phyloP scores from a whole-genome alignment of 2,797 vertebrate species.

The Myiotriccus ornatus region DNA sequence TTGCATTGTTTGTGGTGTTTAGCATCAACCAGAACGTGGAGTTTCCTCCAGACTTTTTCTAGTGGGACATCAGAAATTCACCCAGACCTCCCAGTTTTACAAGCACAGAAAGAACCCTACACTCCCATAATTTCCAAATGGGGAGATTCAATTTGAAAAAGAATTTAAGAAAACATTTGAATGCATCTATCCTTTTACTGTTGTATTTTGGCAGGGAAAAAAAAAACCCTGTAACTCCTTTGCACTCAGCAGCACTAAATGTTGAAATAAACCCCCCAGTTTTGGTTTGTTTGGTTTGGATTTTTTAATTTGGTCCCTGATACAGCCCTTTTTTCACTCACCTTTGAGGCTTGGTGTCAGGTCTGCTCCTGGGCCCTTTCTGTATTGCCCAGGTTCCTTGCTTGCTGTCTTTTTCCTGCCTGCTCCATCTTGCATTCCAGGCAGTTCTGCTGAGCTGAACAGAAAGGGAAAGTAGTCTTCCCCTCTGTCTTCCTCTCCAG shows the following conservation, averaged over 20 bases:
- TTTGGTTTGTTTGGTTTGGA: slow-evolving; percentile 2
- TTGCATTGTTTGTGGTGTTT: not conserved
- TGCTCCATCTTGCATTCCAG: slow-evolving; percentile 71
- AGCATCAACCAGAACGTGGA: not conserved
- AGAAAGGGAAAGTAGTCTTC: slow-evolving; percentile 72
- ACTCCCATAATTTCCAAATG: not conserved
- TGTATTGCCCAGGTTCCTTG: slow-evolving; percentile 53
- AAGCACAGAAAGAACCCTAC: not conserved
- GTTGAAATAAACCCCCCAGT: not conserved
- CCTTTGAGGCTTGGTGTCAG: slow-evolving; percentile 33
- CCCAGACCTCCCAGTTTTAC: not conserved
- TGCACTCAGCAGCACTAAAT: not conserved
- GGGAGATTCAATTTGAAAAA: not conserved
- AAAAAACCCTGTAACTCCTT: not conserved
- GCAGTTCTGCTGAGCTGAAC: slow-evolving; percentile 70
- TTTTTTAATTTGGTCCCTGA: not conserved
- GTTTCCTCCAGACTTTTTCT: not conserved
- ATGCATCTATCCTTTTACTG: not conserved
- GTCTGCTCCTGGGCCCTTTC: slow-evolving; percentile 48
- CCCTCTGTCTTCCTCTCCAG: slow-evolving; percentile 73
- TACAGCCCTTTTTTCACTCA: slow-evolving; percentile 12
- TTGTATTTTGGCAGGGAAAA: not conserved
- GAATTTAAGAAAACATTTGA: not conserved
- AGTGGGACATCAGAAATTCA: not conserved
- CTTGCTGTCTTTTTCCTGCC: slow-evolving; percentile 69